Conservation (phyloP, 2,888 invertebrate species). For the Hemaris fuciformis region DNA sequence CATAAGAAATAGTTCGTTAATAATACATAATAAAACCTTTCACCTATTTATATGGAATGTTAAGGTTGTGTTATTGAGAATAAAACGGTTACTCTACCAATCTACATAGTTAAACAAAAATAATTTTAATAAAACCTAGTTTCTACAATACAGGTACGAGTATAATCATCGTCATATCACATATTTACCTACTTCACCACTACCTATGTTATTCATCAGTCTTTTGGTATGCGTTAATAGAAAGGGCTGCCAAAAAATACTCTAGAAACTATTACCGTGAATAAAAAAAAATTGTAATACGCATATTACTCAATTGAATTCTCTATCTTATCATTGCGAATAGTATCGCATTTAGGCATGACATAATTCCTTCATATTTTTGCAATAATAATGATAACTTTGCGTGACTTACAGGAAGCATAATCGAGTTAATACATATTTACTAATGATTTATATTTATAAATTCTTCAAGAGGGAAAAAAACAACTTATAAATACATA, state of each 20-base stretch:
- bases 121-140: not conserved
- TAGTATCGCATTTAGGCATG: not conserved
- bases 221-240: not conserved
- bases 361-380: too few species aligned
- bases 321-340: not conserved
- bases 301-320: not conserved
- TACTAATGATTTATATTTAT: not conserved
- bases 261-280: not conserved
- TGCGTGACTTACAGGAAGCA: not conserved
- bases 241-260: constrained; percentile 14
- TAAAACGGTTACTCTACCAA: too few species aligned
- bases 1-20: not conserved
- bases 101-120: not conserved
- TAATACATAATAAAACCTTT: not conserved
- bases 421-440: too few species aligned
- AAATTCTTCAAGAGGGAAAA: not conserved
- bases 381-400: too few species aligned
- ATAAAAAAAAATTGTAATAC: not conserved
- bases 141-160: not conserved
- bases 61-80: not conserved
- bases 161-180: not conserved
- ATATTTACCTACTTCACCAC: not conserved
- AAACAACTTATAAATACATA: not conserved
- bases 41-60: too few species aligned
- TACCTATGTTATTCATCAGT: constrained; percentile 10